Evolutionary conservation across 2,888 invertebrate genomes (phyloP).

Genomic region (Bimastos eiseni): DNA sequence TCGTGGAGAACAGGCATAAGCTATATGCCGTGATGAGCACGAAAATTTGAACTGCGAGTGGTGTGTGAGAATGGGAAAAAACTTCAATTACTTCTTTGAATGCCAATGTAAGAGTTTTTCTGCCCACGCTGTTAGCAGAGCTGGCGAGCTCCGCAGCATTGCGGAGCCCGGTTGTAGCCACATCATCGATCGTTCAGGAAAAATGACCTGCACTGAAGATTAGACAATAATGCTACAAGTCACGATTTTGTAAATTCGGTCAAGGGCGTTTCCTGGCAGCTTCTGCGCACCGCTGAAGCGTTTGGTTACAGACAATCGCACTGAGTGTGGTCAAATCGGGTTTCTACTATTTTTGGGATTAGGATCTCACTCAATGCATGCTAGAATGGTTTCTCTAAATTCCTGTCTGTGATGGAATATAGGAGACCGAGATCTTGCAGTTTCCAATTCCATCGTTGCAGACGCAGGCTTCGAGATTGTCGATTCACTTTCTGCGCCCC

Average conservation of each 20-base stretch:
- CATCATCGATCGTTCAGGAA: background rate
- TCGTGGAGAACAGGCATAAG: background rate
- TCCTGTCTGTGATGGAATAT: no score
- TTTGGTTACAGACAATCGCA: background rate
- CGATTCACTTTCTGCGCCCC: no score
- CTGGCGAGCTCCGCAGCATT: background rate
- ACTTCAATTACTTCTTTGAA: background rate
- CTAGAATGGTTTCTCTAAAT: no score
- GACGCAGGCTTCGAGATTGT: no score
- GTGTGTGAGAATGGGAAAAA: background rate
- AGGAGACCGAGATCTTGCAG: no score
- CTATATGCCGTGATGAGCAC: background rate
- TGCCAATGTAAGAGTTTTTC: background rate
- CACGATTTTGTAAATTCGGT: background rate
- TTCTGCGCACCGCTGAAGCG: background rate
- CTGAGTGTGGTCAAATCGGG: background rate
- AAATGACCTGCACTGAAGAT: background rate
- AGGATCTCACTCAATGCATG: background rate
- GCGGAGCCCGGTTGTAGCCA: background rate
- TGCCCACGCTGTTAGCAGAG: background rate
- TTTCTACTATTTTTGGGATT: background rate
- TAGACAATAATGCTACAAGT: background rate
- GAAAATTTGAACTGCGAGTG: background rate
- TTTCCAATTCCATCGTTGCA: no score
- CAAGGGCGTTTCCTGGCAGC: background rate